Percentiles rank a stretch among this genome's conserved stretches.
Evolutionary conservation across 2,888 invertebrate genomes (phyloP).

Genomic region (Disparrhopalites patrizii): DNA sequence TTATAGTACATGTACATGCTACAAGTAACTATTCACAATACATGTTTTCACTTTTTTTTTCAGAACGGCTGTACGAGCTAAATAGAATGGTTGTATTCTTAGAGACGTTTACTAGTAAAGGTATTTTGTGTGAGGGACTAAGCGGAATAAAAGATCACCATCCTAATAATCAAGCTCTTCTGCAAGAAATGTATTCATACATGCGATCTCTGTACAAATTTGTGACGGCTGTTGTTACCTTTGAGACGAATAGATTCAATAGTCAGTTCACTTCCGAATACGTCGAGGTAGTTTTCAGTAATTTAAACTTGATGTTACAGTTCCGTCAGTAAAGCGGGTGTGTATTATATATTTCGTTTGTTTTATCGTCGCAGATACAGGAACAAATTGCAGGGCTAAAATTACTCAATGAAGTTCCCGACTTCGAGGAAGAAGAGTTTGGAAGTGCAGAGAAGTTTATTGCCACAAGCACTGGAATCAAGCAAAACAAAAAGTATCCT

Average conservation of each 20-base stretch:
- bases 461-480: neutral
- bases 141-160: neutral
- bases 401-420: too few relatives aligned
- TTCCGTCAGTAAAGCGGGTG: too few relatives aligned
- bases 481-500: neutral
- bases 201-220: slow-evolving; percentile 15
- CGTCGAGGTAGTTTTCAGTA: neutral
- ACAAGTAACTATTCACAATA: neutral
- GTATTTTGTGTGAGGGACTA: neutral
- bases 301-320: neutral
- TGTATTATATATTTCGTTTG: too few relatives aligned
- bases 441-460: neutral
- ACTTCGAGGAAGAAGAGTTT: too few relatives aligned
- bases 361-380: neutral
- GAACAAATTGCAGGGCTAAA: neutral
- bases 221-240: neutral
- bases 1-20: too few relatives aligned
- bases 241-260: slow-evolving; percentile 4
- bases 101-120: slow-evolving; percentile 1
- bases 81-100: slow-evolving; percentile 6
- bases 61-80: neutral
- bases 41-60: neutral
- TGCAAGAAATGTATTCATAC: neutral
- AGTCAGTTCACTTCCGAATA: neutral
- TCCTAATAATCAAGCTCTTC: neutral